These are phyloP conservation scores for Grammomys dolichurus DNA, from an alignment of 2,113 vertebrate species.

Conservation along the genomic window DNA sequence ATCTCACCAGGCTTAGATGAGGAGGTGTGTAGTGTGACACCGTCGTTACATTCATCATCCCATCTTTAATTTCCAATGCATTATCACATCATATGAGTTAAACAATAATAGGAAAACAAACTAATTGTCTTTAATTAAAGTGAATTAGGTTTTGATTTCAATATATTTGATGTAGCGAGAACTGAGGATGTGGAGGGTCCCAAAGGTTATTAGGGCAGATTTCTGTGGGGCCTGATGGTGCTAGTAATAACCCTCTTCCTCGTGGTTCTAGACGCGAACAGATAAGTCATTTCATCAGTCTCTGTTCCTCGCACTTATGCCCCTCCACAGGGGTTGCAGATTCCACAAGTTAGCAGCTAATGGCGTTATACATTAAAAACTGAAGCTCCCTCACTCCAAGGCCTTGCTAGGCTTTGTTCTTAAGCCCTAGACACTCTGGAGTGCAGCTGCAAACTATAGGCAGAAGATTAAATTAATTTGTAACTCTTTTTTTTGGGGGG, in stretches of 20 bases:
- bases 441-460: slow-evolving; percentile 90
- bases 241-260: slow-evolving; percentile 86
- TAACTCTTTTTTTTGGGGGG: slow-evolving; percentile 83
- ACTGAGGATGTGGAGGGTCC: slow-evolving; percentile 83
- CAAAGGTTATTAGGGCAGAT: slow-evolving; percentile 87
- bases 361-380: slow-evolving; percentile 93
- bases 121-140: slow-evolving; percentile 90
- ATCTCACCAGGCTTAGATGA: background rate
- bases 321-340: slow-evolving; percentile 89
- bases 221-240: slow-evolving; percentile 83
- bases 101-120: slow-evolving; percentile 87
- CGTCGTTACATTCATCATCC: slow-evolving; percentile 70
- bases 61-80: slow-evolving; percentile 73
- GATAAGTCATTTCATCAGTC: slow-evolving; percentile 88
- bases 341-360: slow-evolving; percentile 95
- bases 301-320: slow-evolving; percentile 86
- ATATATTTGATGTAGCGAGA: slow-evolving; percentile 80
- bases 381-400: slow-evolving; percentile 86
- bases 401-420: slow-evolving; percentile 90
- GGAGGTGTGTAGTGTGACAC: slow-evolving; percentile 63
- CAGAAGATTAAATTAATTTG: slow-evolving; percentile 94
- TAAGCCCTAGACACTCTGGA: slow-evolving; percentile 89
- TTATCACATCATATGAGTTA: slow-evolving; percentile 81
- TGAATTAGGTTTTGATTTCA: slow-evolving; percentile 86
- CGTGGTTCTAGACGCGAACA: slow-evolving; percentile 81